Evolutionary conservation across 1,140 invertebrate genomes (phyloP), one percentile per base, ranked within the genome.

Genomic region (Thaumatotibia leucotreta): DNA sequence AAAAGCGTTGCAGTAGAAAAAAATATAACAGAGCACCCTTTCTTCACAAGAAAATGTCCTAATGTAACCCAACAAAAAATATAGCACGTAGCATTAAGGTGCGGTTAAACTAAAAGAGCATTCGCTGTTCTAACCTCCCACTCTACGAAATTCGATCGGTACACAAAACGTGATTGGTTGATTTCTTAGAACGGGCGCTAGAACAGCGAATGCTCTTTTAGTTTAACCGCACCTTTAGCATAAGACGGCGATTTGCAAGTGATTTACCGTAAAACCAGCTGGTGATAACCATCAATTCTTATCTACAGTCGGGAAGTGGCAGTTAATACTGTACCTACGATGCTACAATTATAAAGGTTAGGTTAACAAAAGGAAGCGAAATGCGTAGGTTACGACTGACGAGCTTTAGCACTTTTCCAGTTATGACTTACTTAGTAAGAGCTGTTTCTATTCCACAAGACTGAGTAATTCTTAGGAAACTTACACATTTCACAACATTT

Each of bases 281-380:
- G 3, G 24, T 58, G 52, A 58, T 58, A 29, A 58, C 52, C 52
- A 58, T 58, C 52, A 58, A 29, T 29, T n/a, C 52, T 29, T 29
- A 31, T 58, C 24, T 27, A 58, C 24, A 58, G 52, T 14, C 11
- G 14, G 52, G 27, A 31, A 58, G 52, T 58, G 24, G 52, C 24
- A 27, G 52, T 58, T 58, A 27, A 54, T 58, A 58, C 52, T 31
- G n/a, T 58, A 58, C 29, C 11, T 11, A 6, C 27, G 3, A 14
- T n/a, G n/a, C n/a, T n/a, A 29, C n/a, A 58, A 58, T 29, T 58
- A 58, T 29, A 23, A n/a, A 14, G 24, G 52, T 14, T 29, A n/a
- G n/a, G n/a, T n/a, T 10, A 58, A 0, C 11, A 14, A 50, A 58
- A 45, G 39, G 6, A 31, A 24, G 29, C 23, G 11, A 45, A 58